Conservation (phyloP, 2,888 invertebrate genomes). For the Myathropa florea region DNA sequence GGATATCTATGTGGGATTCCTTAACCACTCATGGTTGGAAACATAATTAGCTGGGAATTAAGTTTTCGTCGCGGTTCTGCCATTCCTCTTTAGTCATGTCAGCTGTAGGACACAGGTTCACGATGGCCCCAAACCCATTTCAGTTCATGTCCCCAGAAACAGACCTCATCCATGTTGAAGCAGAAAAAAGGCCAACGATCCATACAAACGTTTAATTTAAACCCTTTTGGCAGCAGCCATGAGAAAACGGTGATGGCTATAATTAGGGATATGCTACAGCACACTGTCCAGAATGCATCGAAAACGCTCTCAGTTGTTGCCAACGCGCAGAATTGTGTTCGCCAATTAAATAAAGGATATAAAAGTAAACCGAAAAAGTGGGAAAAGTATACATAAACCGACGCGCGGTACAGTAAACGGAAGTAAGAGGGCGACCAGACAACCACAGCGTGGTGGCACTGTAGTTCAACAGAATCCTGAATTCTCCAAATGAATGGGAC, state of each 20-base stretch:
- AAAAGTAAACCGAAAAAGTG: constrained; percentile 23
- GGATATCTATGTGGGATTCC: constrained; percentile 27
- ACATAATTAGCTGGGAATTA: constrained; percentile 69
- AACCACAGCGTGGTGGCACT: constrained; percentile 19
- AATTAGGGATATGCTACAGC: constrained; percentile 55
- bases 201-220: constrained; percentile 61
- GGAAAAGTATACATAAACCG: constrained; percentile 30
- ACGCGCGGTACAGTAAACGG: constrained; percentile 39
- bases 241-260: constrained; percentile 50
- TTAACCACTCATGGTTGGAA: constrained; percentile 39
- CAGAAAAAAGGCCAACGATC: constrained; percentile 30
- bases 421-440: constrained; percentile 43
- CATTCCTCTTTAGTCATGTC: constrained; percentile 29
- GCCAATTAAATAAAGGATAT: constrained; percentile 34
- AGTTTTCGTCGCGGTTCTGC: constrained; percentile 49
- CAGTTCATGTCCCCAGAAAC: constrained; percentile 25
- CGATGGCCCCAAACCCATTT: neutral
- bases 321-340: constrained; percentile 49
- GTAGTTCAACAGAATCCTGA: constrained; percentile 41
- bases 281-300: constrained; percentile 32
- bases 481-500: constrained; percentile 53
- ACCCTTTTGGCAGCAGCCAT: constrained; percentile 42
- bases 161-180: constrained; percentile 35
- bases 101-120: constrained; percentile 27
- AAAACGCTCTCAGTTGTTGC: constrained; percentile 32